phyloP scores from a whole-genome alignment of 2,888 invertebrate genomes.

The Cenopis cana region DNA sequence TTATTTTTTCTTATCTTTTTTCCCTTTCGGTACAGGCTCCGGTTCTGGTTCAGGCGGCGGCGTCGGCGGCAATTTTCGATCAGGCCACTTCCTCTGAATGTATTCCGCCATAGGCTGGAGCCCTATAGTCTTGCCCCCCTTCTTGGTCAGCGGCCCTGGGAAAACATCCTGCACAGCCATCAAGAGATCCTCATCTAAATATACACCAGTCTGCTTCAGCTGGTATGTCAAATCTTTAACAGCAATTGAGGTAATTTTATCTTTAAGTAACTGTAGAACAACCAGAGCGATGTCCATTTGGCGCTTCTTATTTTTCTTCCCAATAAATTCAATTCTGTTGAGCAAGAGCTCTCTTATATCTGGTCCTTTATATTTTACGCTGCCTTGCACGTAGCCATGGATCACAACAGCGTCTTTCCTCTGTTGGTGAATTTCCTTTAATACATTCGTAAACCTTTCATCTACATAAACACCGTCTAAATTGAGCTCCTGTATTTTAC shows the following conservation, averaged over 20 bases:
- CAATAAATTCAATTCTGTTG: slow-evolving; percentile 56
- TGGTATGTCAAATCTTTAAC: slow-evolving; percentile 50
- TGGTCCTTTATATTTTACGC: slow-evolving; percentile 41
- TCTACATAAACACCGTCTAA: slow-evolving; percentile 52
- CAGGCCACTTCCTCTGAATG: slow-evolving; percentile 62
- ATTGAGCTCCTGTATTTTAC: slow-evolving; percentile 10
- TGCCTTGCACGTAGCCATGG: slow-evolving; percentile 52
- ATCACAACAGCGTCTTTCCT: slow-evolving; percentile 54
- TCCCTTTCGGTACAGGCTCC: slow-evolving; percentile 4
- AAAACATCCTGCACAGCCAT: not conserved
- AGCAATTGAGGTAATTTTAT: slow-evolving; percentile 44
- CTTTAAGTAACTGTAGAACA: slow-evolving; percentile 53
- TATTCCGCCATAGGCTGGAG: slow-evolving; percentile 58
- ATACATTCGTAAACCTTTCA: slow-evolving; percentile 53
- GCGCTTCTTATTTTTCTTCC: slow-evolving; percentile 54
- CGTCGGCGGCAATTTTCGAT: slow-evolving; percentile 58
- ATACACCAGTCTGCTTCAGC: slow-evolving; percentile 50
- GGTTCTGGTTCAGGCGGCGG: slow-evolving; percentile 52
- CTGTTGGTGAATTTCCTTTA: slow-evolving; percentile 49
- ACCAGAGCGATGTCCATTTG: slow-evolving; percentile 57
- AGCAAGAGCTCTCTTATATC: slow-evolving; percentile 57
- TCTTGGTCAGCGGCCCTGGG: not conserved
- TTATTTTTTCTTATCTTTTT: slow-evolving; percentile 26
- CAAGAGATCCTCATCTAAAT: slow-evolving; percentile 50
- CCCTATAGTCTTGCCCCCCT: not conserved